Evolutionary conservation across 1,140 invertebrate genomes (phyloP).

Genomic region (Aphidius ervi): DNA sequence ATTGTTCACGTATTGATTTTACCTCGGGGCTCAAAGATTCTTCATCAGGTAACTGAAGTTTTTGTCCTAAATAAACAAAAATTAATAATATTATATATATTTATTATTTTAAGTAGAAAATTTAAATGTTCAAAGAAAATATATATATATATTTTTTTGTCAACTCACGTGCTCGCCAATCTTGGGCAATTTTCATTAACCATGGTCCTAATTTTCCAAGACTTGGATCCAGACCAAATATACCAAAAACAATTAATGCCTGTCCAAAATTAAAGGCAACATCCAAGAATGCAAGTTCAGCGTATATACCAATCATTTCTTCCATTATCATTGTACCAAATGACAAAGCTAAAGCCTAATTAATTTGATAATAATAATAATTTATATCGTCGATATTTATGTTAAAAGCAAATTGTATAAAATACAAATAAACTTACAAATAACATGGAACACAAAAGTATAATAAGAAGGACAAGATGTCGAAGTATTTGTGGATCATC

Average conservation of each 20-base stretch:
- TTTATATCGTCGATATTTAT: background rate
- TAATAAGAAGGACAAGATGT: constrained; percentile 79
- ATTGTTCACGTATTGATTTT: constrained; percentile 82
- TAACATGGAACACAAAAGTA: constrained; percentile 81
- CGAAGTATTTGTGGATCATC: constrained; percentile 70
- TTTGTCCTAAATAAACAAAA: constrained; percentile 29
- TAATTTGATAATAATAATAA: constrained; percentile 28
- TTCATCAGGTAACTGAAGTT: constrained; percentile 61
- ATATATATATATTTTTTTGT: too few relatives aligned
- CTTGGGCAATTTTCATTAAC: constrained; percentile 35
- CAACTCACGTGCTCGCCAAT: constrained; percentile 34
- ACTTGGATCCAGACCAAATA: constrained; percentile 79
- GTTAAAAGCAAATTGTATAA: background rate
- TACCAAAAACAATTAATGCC: constrained; percentile 75
- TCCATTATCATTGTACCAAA: constrained; percentile 83
- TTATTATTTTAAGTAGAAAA: background rate
- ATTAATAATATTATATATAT: background rate
- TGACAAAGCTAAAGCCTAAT: constrained; percentile 76
- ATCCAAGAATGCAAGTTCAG: constrained; percentile 88
- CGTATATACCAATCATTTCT: constrained; percentile 81
- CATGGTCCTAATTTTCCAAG: constrained; percentile 43
- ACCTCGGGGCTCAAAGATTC: constrained; percentile 73
- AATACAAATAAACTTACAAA: constrained; percentile 60
- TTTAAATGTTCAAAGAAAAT: background rate
- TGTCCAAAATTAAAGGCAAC: constrained; percentile 85